phyloP scores from a whole-genome alignment of 2,888 invertebrate species.

The Callyntrura guangdongensis region DNA sequence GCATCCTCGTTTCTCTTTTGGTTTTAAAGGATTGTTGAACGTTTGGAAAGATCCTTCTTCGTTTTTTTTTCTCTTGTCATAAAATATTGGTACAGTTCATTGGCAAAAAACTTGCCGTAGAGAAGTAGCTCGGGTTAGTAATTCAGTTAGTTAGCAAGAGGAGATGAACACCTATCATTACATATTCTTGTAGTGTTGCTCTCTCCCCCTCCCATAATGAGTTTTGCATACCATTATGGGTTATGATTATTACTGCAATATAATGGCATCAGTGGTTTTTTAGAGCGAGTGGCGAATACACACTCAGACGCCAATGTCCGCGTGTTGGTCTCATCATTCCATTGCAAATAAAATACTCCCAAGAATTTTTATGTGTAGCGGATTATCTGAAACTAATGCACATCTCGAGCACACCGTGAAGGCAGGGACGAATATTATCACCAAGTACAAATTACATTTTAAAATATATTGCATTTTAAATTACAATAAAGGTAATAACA shows the following conservation, averaged over 20 bases:
- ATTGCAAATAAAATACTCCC: slow-evolving; percentile 28
- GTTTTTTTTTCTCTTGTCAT: not conserved
- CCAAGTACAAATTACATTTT: not conserved
- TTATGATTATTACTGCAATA: slow-evolving; percentile 28
- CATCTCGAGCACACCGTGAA: not conserved
- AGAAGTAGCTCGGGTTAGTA: slow-evolving; percentile 4
- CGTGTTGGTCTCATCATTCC: slow-evolving; percentile 5
- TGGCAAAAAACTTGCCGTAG: not conserved
- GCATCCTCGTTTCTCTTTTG: not conserved
- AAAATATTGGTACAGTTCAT: slow-evolving; percentile 22
- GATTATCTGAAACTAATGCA: slow-evolving; percentile 30
- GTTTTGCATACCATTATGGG: slow-evolving; percentile 47
- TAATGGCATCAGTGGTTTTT: slow-evolving; percentile 33
- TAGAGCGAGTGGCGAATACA: not conserved
- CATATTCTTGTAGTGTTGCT: slow-evolving; percentile 43
- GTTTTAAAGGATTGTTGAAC: not conserved
- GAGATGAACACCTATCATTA: slow-evolving; percentile 57
- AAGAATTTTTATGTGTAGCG: slow-evolving; percentile 33
- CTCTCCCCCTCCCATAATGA: slow-evolving; percentile 49
- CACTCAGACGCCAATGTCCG: not conserved
- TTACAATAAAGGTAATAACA: not conserved
- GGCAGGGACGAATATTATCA: not conserved
- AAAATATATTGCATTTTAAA: not conserved
- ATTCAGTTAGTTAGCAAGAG: slow-evolving; percentile 26
- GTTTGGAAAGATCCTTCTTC: not conserved